A percentile compares a stretch with the other conserved stretches of the same genome.
Evolutionary conservation across 2,888 invertebrate species (phyloP).

Genomic region (Drosophila phalerata): DNA sequence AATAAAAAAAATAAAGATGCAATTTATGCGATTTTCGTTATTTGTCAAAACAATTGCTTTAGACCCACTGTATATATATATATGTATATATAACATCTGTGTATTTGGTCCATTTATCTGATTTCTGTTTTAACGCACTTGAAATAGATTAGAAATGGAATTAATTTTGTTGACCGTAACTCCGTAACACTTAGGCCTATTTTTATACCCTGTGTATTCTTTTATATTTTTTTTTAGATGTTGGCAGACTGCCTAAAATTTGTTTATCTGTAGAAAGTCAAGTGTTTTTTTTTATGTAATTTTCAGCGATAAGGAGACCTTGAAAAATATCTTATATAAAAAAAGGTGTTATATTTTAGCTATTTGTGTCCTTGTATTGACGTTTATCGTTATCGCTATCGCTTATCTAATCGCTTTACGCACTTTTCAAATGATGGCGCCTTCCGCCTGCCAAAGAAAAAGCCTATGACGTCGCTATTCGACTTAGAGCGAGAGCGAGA

Average conservation of each 20-base stretch:
- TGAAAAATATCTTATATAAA: constrained; percentile 72
- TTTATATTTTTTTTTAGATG: background rate
- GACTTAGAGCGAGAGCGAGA: background rate
- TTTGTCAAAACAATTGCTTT: background rate
- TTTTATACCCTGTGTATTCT: background rate
- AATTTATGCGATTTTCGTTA: background rate
- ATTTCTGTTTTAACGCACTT: constrained; percentile 43
- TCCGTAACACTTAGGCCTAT: constrained; percentile 29
- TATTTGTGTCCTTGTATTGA: too few species aligned
- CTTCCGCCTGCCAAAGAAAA: constrained; percentile 31
- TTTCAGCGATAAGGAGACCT: constrained; percentile 64
- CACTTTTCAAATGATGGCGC: constrained; percentile 47
- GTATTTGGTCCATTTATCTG: constrained; percentile 49
- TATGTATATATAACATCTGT: background rate
- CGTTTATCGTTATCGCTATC: too few species aligned
- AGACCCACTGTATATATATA: background rate
- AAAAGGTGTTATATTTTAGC: too few species aligned
- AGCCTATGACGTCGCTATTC: constrained; percentile 22
- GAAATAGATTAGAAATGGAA: constrained; percentile 37
- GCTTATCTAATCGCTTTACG: constrained; percentile 73
- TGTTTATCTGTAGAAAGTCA: background rate
- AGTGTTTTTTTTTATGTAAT: constrained; percentile 66
- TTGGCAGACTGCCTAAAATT: constrained; percentile 47
- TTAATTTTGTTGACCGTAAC: constrained; percentile 32
- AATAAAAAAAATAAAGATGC: too few species aligned